phyloP scores from a whole-genome alignment of 2,888 invertebrate genomes.

The Stenchaetothrips biformis region DNA sequence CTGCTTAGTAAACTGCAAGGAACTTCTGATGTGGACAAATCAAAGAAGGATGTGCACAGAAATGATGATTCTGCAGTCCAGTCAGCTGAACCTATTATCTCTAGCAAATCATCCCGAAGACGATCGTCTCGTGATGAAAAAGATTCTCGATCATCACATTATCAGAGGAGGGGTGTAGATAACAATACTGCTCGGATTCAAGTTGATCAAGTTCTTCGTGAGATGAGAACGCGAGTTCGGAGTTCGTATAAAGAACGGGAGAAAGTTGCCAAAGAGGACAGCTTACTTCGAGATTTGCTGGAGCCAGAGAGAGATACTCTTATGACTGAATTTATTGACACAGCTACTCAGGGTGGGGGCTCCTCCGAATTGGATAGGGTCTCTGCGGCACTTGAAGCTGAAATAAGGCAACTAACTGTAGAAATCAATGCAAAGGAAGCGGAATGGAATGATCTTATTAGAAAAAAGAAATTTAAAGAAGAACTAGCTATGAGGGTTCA shows the following conservation, averaged over 20 bases:
- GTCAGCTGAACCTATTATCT: neutral
- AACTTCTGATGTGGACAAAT: neutral
- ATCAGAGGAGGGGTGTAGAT: neutral
- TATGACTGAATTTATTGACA: slow-evolving; percentile 2
- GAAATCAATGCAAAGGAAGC: slow-evolving; percentile 20
- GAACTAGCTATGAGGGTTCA: neutral
- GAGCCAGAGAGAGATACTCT: slow-evolving; percentile 1
- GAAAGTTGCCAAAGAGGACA: neutral
- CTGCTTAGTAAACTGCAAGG: slow-evolving; percentile 7
- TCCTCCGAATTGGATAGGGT: neutral
- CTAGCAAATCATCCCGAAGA: neutral
- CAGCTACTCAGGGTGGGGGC: neutral
- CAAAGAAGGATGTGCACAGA: neutral
- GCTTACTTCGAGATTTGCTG: neutral
- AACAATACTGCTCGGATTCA: neutral
- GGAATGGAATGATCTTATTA: slow-evolving; percentile 17
- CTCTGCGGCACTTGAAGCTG: neutral
- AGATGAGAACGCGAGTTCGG: neutral
- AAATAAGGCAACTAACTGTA: neutral
- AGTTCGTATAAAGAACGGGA: slow-evolving; percentile 5
- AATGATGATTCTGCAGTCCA: neutral
- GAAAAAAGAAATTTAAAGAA: slow-evolving; percentile 5
- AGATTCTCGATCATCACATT: neutral
- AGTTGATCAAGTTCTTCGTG: neutral
- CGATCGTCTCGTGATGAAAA: neutral